A percentile compares a stretch with the other conserved stretches of the same genome.
phyloP scores from a whole-genome alignment of 2,797 vertebrate genomes.

The Notolepis coatsorum region DNA sequence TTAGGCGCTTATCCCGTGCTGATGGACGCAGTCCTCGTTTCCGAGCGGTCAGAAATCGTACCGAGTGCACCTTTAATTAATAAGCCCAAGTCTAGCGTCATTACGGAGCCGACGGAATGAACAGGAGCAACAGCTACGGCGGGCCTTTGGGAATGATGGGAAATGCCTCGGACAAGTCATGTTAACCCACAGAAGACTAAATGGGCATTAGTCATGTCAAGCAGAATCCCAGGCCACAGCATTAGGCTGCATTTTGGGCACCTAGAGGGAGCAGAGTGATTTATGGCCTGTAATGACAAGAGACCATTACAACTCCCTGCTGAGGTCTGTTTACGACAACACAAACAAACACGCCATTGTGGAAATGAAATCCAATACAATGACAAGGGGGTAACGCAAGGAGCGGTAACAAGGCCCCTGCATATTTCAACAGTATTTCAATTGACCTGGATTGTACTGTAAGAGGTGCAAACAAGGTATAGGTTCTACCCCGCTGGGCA shows the following conservation, averaged over 20 bases:
- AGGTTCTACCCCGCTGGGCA: no score
- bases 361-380: slow-evolving; percentile 21
- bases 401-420: slow-evolving; percentile 1
- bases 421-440: slow-evolving; percentile 4
- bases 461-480: no score
- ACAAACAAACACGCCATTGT: slow-evolving; percentile 31
- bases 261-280: slow-evolving; percentile 47
- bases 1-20: no score
- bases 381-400: neutral
- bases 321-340: slow-evolving; percentile 21
- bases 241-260: slow-evolving; percentile 36
- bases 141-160: slow-evolving; percentile 8
- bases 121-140: slow-evolving; percentile 6
- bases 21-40: no score
- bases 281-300: slow-evolving; percentile 56
- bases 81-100: slow-evolving; percentile 4
- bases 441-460: slow-evolving; percentile 1
- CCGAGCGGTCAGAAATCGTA: no score
- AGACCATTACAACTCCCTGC: slow-evolving; percentile 54
- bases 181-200: slow-evolving; percentile 31
- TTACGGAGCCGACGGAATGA: neutral
- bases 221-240: slow-evolving; percentile 19
- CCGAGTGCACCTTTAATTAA: slow-evolving; percentile 1
- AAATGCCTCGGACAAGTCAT: slow-evolving; percentile 10
- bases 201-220: slow-evolving; percentile 45